Base-by-base conservation (phyloP, 2,888 invertebrate species). In the Mallateleia sp. region DNA sequence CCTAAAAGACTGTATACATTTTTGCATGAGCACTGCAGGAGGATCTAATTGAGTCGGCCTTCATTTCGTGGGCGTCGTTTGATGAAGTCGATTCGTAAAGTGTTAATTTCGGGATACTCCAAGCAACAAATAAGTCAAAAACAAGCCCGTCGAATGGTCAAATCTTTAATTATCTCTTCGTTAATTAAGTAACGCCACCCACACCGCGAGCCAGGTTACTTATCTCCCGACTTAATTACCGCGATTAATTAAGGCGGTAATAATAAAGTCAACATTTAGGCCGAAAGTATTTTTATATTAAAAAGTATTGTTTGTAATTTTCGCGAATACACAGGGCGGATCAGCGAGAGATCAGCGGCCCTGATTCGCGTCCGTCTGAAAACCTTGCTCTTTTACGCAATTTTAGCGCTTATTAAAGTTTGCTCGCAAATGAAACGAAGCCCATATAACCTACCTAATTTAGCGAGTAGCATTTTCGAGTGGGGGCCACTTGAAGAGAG, bases 391-490 rank as follows among this genome's bases (percentile, higher is more conserved):
- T 95, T 95, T 95, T 95, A 95, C 94, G 95, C 95, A 95, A 95
- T 95, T 95, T 95, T 93, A 94, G 93, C 94, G 95, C 94, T 95
- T 95, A 95, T 95, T 95, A 95, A 95, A 95, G 95, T 95, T 95
- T 95, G 95, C 95, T 95, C 94, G 95, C 95, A 94, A 95, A 95
- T 95, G 95, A 95, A 95, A 95, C 94, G 95, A 95, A 95, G 93
- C 94, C 95, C 95, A 95, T 95, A 95, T 95, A 95, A 95, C 95
- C 95, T 94, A 95, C 95, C 95, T 95, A 95, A 95, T 95, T 95
- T 95, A 94, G 95, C 95, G 95, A 95, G 95, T 95, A 94, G 95
- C 94, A 93, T 94, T 95, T 94, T 95, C 94, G 93, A 95, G 95
- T 95, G 94, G 94, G 93, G 93, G 91, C 93, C 93, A 94, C 94